phyloP scores from a whole-genome alignment of 2,888 invertebrate species.

The Tipula lateralis region DNA sequence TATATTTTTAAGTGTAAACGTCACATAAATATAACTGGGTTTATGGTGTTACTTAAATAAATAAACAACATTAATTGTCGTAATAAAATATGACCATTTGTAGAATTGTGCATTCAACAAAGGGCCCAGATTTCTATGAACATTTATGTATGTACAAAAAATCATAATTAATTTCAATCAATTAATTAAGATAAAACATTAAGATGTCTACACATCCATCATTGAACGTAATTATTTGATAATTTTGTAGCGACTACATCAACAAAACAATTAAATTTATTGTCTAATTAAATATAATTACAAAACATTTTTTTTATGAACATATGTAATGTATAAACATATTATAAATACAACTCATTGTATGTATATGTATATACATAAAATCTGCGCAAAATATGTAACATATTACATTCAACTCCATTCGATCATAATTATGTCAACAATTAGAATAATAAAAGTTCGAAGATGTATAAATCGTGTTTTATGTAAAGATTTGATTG shows the following conservation, averaged over 20 bases:
- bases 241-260: background rate
- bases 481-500: background rate
- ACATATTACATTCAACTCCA: background rate
- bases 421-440: slow-evolving; percentile 1
- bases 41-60: background rate
- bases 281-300: background rate
- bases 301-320: background rate
- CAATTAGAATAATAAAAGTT: background rate
- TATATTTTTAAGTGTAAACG: background rate
- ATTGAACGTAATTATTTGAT: background rate
- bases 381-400: slow-evolving; percentile 2
- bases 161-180: background rate
- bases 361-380: background rate
- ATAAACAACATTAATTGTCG: background rate
- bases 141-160: background rate
- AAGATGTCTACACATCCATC: slow-evolving; percentile 19
- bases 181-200: slow-evolving; percentile 9
- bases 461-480: background rate
- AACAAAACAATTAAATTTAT: slow-evolving; percentile 1
- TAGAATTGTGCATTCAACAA: background rate
- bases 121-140: background rate
- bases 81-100: background rate
- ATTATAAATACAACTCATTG: background rate
- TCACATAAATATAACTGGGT: background rate
- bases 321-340: too few species aligned